Evolutionary conservation across 2,113 vertebrate genomes (phyloP), one percentile per base, ranked within the genome.

Genomic region (Rhombomys opimus): DNA sequence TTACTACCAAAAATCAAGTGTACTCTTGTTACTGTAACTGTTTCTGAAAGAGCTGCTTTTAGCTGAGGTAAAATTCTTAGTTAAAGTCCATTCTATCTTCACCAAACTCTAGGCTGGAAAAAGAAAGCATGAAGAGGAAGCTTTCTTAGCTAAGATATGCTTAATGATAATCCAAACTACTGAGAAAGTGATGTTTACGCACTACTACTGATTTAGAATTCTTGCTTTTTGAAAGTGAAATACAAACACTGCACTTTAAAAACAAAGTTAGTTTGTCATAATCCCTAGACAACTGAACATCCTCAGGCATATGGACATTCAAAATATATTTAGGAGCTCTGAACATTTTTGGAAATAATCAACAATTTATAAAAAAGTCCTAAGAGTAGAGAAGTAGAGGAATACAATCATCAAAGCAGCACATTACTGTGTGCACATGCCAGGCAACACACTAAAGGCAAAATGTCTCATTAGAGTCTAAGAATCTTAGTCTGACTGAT

Each of bases 321-420:
- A 13, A 84, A 61, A 15, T 63, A 41, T 63, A 25, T 87, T 90
- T 91, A 94, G 77, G 7, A 93, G 15, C 61, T 93, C 54, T 91
- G 38, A 92, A 90, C 54, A 86, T 68, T 91, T 90, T 82, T 54
- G 38, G 3, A 96, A 93, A 86, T 93, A 84, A 87, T 63, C 67
- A 94, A 59, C 8, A 89, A 50, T 20, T 63, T 75, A 81, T n/a
- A n/a, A 3, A 82, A 38, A 76, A 80, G 68, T n/a, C 30, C 93
- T 80, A 76, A 67, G 17, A 65, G 9, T 30, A 96, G n/a, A 86
- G 63, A 61, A 84, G 81, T 63, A 63, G 25, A 93, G 63, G 14
- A 46, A 32, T 2, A 65, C 4, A 23, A 14, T 15, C 35, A 59
- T 3, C 78, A 41, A 87, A 77, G 89, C 25, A 73, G n/a, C 72